Conservation (phyloP, 2,113 vertebrate genomes). For the Uropsilus gracilis region DNA sequence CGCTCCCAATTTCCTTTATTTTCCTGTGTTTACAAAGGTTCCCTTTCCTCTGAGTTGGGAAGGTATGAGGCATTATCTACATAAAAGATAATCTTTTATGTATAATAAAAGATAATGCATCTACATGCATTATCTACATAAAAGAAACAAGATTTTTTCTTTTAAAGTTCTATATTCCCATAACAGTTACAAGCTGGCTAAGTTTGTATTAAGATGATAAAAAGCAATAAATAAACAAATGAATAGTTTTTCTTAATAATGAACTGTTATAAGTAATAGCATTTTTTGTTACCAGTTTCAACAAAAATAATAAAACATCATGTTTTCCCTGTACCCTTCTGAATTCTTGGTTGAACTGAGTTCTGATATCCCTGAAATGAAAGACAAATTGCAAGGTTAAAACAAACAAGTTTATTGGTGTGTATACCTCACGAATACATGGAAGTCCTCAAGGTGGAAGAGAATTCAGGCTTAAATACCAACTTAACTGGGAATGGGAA, state of each 20-base stretch:
- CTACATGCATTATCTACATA: background rate
- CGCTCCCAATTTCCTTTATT: background rate
- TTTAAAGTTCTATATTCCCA: background rate
- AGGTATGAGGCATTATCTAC: background rate
- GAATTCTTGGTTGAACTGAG: background rate
- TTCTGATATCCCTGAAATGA: background rate
- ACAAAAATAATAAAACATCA: conserved; percentile 4
- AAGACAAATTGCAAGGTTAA: background rate
- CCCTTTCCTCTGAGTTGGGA: background rate
- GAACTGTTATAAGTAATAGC: background rate
- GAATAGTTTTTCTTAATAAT: background rate
- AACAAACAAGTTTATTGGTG: background rate
- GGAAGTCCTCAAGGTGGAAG: background rate
- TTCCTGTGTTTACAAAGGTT: background rate
- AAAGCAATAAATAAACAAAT: background rate
- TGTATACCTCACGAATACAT: background rate
- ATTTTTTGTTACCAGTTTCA: conserved; percentile 6
- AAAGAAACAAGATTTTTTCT: background rate
- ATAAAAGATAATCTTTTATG: too few relatives aligned
- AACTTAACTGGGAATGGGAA: background rate
- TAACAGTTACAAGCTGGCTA: background rate
- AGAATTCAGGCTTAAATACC: background rate
- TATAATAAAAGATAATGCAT: too few relatives aligned
- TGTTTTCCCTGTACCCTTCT: background rate
- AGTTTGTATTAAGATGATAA: background rate